Conservation (phyloP, 1,140 invertebrate genomes). For the Sipha flava region DNA sequence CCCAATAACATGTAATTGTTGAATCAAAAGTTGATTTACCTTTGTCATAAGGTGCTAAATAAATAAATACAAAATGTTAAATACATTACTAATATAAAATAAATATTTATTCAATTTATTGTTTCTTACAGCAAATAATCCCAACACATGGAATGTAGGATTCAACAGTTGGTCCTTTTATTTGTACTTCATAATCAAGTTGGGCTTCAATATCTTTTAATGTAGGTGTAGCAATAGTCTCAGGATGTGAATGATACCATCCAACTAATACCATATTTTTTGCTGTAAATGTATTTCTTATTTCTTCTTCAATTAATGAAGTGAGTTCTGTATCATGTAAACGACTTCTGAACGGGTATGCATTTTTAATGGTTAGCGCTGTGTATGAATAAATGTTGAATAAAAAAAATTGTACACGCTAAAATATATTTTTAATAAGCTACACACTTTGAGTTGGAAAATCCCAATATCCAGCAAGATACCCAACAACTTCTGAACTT, state of each 20-base stretch:
- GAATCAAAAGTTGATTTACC: constrained; percentile 68
- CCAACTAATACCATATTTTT: constrained; percentile 74
- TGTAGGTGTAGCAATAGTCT: constrained; percentile 76
- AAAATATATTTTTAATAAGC: too few species aligned
- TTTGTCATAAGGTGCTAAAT: constrained; percentile 77
- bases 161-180: constrained; percentile 81
- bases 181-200: constrained; percentile 87
- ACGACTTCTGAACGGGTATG: constrained; percentile 78
- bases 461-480: constrained; percentile 90
- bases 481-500: constrained; percentile 85
- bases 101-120: too few species aligned
- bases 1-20: constrained; percentile 82
- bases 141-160: constrained; percentile 87
- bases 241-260: constrained; percentile 96
- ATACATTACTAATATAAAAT: constrained; percentile 1
- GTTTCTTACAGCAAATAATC: constrained; percentile 78
- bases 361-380: constrained; percentile 78
- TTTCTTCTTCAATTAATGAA: constrained; percentile 66
- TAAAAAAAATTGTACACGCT: not conserved
- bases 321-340: constrained; percentile 66
- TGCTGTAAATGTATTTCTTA: constrained; percentile 70
- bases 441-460: constrained; percentile 82
- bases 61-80: not conserved
- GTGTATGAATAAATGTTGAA: constrained; percentile 26
- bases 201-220: constrained; percentile 84